Base-by-base conservation (phyloP, 1,140 invertebrate genomes). In the Ectropis grisescens region DNA sequence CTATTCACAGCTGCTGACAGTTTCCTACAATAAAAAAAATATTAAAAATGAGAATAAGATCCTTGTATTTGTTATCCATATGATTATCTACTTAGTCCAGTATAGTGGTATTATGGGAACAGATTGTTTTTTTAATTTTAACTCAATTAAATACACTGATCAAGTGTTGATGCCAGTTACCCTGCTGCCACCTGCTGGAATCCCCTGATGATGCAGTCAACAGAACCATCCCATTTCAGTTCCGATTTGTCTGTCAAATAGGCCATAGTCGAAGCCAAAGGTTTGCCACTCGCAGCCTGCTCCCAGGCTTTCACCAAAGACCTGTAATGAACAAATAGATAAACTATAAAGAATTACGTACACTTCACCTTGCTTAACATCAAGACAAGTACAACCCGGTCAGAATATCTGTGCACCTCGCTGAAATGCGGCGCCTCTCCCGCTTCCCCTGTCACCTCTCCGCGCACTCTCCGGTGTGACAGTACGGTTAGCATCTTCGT, bases 221-320 rank as follows among this genome's bases (percentile, higher is more conserved):
- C 51, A 1, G 84, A 85, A 24, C 86, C 86, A 37, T 87, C 83
- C 85, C 90, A 92, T 14, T 58, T 62, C 30, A 31, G 71, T 56
- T 9, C 32, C 11, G 13, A 24, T 45, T 2, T 58, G 3, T 82
- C 69, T 11, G 71, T 53, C 1, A 93, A 75, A 61, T 93, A 93
- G 11, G 83, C 70, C 19, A 91, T 85, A 1, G 89, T 90, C 0
- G 84, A 82, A 24, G 87, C 85, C 22, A 91, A 45, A 9, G 65
- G 33, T 13, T 85, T 62, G 0, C 87, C 85, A 35, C 74, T 78
- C 2, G 82, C 30, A 0, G 85, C 85, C 54, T 87, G 85, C 23
- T 86, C 84, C 83, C 87, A 92, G 1, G 85, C 82, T 76, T 93
- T 93, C 8, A 91, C 84, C 23, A 93, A 70, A 58, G 52, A 66